Conservation (phyloP, 1,140 invertebrate species). For the Theocolax elegans region DNA sequence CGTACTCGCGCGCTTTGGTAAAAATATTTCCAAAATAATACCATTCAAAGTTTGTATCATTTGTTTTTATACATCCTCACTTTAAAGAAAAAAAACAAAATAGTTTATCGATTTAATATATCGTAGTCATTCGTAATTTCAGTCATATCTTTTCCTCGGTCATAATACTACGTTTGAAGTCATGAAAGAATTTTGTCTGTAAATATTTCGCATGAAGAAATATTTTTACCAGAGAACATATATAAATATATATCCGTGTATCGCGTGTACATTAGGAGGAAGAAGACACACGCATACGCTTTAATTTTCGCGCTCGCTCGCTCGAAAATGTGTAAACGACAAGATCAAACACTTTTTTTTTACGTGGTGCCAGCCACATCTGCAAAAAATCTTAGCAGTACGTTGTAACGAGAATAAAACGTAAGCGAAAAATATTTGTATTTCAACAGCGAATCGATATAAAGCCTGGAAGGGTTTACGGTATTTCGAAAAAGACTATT, state of each 20-base stretch:
- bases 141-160: constrained; percentile 18
- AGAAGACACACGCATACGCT: constrained; percentile 30
- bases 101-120: constrained; percentile 11
- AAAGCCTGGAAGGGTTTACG: constrained; percentile 38
- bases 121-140: constrained; percentile 26
- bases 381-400: constrained; percentile 22
- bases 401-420: constrained; percentile 37
- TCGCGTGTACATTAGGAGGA: constrained; percentile 19
- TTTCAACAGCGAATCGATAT: constrained; percentile 35
- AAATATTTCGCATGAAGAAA: constrained; percentile 32
- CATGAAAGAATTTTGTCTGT: constrained; percentile 12
- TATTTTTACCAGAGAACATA: constrained; percentile 36
- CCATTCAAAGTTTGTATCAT: constrained; percentile 21
- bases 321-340: constrained; percentile 21
- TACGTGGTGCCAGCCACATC: constrained; percentile 44
- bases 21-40: constrained; percentile 40
- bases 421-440: constrained; percentile 36
- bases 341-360: constrained; percentile 29
- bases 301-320: background rate
- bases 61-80: constrained; percentile 6
- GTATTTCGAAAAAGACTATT: constrained; percentile 29
- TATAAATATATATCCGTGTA: too few relatives aligned
- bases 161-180: constrained; percentile 32
- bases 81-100: constrained; percentile 19
- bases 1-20: constrained; percentile 28